A percentile compares a stretch with the other conserved stretches of the same genome.
These are phyloP conservation scores for Nesidiocoris tenuis DNA, from an alignment of 2,888 invertebrate genomes.

Conservation along the genomic window DNA sequence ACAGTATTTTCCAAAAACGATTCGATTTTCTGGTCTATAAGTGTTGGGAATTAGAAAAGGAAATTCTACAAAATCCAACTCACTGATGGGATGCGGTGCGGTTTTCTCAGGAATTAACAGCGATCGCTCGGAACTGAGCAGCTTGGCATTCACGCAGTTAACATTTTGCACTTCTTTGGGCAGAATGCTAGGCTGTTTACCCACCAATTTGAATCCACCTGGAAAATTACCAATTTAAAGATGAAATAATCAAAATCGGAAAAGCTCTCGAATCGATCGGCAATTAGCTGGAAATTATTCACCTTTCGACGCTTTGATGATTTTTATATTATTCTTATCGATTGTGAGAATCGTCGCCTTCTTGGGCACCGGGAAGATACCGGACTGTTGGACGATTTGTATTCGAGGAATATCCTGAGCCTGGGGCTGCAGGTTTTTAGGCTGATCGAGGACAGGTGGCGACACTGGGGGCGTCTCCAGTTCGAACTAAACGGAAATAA, in stretches of 20 bases:
- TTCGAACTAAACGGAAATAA: slow-evolving; percentile 46
- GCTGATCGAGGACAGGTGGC: slow-evolving; percentile 51
- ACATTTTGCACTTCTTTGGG: slow-evolving; percentile 44
- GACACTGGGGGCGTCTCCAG: slow-evolving; percentile 57
- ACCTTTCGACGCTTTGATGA: slow-evolving; percentile 44
- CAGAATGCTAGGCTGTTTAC: slow-evolving; percentile 38
- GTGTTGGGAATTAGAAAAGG: too few species aligned
- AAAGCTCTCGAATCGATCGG: not conserved
- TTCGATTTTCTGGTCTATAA: too few species aligned
- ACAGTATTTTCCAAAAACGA: too few species aligned
- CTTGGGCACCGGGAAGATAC: slow-evolving; percentile 11
- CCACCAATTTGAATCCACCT: slow-evolving; percentile 40
- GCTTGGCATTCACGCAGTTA: slow-evolving; percentile 25
- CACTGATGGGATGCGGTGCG: slow-evolving; percentile 23
- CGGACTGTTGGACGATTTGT: not conserved
- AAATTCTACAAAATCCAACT: too few species aligned
- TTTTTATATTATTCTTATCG: slow-evolving; percentile 42
- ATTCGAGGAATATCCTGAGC: not conserved
- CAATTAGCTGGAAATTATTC: not conserved
- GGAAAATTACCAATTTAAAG: not conserved
- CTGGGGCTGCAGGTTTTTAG: not conserved
- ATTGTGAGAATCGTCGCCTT: slow-evolving; percentile 34
- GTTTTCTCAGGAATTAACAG: slow-evolving; percentile 12
- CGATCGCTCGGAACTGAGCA: not conserved
- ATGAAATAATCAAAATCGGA: slow-evolving; percentile 9